Percentiles rank a stretch among this genome's conserved stretches.
These are phyloP conservation scores for Brachirus orientalis DNA, from an alignment of 2,113 vertebrate species.

Conservation along the genomic window DNA sequence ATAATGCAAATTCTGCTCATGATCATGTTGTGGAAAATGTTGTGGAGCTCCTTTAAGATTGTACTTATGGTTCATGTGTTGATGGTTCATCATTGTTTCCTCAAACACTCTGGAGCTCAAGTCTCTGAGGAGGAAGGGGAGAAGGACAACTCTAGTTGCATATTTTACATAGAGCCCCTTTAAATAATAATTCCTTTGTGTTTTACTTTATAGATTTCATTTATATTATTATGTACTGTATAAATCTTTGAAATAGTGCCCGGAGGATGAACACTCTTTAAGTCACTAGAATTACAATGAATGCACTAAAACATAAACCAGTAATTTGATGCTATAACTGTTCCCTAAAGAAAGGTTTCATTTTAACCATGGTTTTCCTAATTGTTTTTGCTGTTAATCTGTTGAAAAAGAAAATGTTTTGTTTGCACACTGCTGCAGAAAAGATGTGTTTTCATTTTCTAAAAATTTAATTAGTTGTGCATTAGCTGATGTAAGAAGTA, in stretches of 20 bases:
- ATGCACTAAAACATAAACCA: neutral
- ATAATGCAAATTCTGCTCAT: too few relatives aligned
- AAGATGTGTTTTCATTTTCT: neutral
- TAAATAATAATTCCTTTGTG: neutral
- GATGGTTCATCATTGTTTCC: too few relatives aligned
- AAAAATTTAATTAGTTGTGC: too few relatives aligned
- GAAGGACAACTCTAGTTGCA: too few relatives aligned
- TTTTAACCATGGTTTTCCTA: neutral
- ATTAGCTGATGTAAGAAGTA: too few relatives aligned
- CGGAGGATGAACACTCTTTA: neutral
- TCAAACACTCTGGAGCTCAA: too few relatives aligned
- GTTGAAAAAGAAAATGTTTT: neutral
- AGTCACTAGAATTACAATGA: neutral
- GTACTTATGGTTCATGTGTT: too few relatives aligned
- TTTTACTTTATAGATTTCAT: constrained; percentile 6
- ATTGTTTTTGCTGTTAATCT: neutral
- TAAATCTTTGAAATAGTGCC: too few relatives aligned
- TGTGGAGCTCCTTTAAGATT: too few relatives aligned
- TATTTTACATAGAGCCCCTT: neutral
- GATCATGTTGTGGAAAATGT: too few relatives aligned
- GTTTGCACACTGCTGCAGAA: constrained; percentile 5
- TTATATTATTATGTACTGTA: neutral
- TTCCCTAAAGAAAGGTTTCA: neutral
- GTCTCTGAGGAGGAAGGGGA: too few relatives aligned
- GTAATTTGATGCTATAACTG: neutral